Conservation (phyloP, 2,113 vertebrate genomes). For the Saiga tatarica region DNA sequence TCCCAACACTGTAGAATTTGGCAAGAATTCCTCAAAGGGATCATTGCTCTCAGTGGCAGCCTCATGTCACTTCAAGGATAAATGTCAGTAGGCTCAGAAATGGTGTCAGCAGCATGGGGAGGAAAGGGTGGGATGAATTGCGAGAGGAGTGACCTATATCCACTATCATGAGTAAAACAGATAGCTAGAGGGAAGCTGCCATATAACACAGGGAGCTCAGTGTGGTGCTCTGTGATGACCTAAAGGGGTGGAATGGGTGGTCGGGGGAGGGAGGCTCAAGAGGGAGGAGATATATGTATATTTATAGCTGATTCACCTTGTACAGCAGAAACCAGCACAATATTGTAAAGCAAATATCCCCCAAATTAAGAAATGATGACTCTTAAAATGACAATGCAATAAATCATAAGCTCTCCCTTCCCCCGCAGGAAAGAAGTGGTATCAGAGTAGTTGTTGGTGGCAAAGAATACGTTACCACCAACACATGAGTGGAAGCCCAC, state of each 20-base stretch:
- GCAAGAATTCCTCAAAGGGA: background rate
- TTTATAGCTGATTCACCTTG: background rate
- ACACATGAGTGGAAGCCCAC: background rate
- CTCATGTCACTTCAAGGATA: background rate
- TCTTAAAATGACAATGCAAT: background rate
- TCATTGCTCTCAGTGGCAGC: background rate
- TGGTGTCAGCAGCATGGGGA: background rate
- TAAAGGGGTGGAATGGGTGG: background rate
- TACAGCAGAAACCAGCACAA: background rate
- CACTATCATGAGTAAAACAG: background rate
- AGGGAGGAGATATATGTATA: background rate
- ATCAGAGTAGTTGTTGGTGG: background rate
- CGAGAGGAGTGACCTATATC: background rate
- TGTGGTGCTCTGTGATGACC: background rate
- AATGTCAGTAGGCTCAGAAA: background rate
- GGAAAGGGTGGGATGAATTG: background rate
- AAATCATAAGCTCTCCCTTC: background rate
- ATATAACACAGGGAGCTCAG: background rate
- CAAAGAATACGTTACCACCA: background rate
- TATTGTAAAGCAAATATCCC: background rate
- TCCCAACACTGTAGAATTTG: background rate
- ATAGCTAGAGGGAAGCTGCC: background rate
- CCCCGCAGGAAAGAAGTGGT: background rate
- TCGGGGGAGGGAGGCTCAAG: background rate
- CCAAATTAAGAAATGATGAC: background rate